Conservation (phyloP, 2,888 invertebrate genomes). For the Amitus sp. region DNA sequence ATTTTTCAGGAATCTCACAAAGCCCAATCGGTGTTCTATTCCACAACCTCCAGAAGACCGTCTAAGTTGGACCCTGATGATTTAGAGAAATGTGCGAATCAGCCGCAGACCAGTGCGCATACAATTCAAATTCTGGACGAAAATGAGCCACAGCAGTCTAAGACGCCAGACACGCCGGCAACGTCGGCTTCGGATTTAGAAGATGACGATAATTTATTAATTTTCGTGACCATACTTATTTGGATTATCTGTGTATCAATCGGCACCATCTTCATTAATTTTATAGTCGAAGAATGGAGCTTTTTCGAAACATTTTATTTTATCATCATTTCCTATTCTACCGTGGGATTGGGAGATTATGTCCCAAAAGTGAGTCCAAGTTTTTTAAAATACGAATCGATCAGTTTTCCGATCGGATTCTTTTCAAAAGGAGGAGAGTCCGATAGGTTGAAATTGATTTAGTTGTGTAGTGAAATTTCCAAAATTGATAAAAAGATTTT, state of each 20-base stretch:
- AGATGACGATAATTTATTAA: constrained; percentile 94
- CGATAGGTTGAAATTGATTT: too few relatives aligned
- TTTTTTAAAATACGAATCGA: too few relatives aligned
- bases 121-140: constrained; percentile 61
- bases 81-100: constrained; percentile 64
- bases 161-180: constrained; percentile 81
- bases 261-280: constrained; percentile 85
- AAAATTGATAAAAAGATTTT: too few relatives aligned
- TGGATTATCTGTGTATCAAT: constrained; percentile 86
- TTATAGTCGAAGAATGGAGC: constrained; percentile 84
- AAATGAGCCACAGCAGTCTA: constrained; percentile 65
- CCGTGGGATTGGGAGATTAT: constrained; percentile 95
- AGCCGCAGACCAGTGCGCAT: constrained; percentile 51
- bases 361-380: too few relatives aligned
- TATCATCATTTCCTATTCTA: constrained; percentile 96
- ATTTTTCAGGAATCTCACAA: constrained; percentile 80
- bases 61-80: constrained; percentile 73
- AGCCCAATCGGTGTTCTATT: constrained; percentile 83
- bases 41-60: constrained; percentile 78
- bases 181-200: constrained; percentile 81
- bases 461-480: too few relatives aligned
- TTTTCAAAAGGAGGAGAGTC: too few relatives aligned
- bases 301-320: constrained; percentile 96
- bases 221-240: constrained; percentile 86
- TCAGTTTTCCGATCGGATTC: too few relatives aligned